phyloP scores from a whole-genome alignment of 2,888 invertebrate species.

The Cordilura impudica region DNA sequence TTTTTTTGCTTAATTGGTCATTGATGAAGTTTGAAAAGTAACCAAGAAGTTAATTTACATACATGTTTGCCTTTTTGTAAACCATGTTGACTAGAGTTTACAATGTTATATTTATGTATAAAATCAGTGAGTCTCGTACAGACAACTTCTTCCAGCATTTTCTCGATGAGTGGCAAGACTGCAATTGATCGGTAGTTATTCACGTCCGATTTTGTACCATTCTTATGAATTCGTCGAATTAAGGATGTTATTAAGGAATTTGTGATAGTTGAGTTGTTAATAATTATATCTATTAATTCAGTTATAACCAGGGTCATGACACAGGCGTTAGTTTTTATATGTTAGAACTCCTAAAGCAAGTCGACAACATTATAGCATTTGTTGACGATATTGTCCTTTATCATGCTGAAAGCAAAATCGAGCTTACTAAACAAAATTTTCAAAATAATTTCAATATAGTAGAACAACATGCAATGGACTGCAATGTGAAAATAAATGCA shows the following conservation, averaged over 20 bases:
- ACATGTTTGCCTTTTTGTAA: neutral
- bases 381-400: too few relatives aligned
- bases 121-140: neutral
- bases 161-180: neutral
- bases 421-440: too few relatives aligned
- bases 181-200: too few relatives aligned
- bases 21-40: too few relatives aligned
- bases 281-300: neutral
- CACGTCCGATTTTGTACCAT: neutral
- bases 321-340: too few relatives aligned
- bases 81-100: too few relatives aligned
- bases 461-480: too few relatives aligned
- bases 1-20: neutral
- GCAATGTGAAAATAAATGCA: too few relatives aligned
- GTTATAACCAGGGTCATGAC: neutral
- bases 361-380: too few relatives aligned
- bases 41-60: neutral
- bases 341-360: too few relatives aligned
- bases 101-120: slow-evolving; percentile 15
- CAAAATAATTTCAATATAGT: too few relatives aligned
- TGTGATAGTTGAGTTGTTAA: neutral
- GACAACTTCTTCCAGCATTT: slow-evolving; percentile 14
- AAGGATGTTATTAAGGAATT: neutral
- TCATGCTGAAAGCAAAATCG: too few relatives aligned
- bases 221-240: slow-evolving; percentile 10